phyloP scores from a whole-genome alignment of 2,113 vertebrate species.

The Rhynchomys soricoides region DNA sequence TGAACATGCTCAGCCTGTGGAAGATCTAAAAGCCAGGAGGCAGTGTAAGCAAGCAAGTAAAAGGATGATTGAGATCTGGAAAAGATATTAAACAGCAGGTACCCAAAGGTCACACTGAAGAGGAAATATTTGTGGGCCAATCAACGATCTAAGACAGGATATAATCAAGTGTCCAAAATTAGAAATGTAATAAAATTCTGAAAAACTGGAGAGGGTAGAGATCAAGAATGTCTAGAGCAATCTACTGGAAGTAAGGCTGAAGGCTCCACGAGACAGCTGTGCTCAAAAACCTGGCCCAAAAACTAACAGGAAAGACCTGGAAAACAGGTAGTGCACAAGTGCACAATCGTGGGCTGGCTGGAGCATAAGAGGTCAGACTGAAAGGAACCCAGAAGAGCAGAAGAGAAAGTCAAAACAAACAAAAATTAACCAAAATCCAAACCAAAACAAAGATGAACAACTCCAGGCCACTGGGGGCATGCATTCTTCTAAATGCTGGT shows the following conservation, averaged over 20 bases:
- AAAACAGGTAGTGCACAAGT: background rate
- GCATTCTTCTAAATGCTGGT: background rate
- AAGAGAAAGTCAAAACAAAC: background rate
- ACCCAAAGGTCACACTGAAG: background rate
- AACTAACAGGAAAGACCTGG: background rate
- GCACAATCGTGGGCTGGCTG: background rate
- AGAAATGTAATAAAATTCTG: background rate
- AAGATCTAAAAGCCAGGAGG: background rate
- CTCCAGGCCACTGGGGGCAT: background rate
- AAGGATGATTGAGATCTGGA: background rate
- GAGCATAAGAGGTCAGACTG: background rate
- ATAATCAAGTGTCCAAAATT: background rate
- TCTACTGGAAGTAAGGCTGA: background rate
- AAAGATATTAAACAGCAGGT: constrained; percentile 2
- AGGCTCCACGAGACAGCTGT: background rate
- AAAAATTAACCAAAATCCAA: no score
- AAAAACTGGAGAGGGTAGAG: background rate
- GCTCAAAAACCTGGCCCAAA: background rate
- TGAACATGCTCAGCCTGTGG: constrained; percentile 1
- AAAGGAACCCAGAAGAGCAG: background rate
- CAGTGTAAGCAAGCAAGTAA: constrained; percentile 10
- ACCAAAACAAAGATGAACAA: background rate
- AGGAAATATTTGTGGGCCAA: constrained; percentile 5
- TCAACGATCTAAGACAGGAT: background rate
- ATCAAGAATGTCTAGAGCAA: background rate